Percentiles rank a stretch among this genome's conserved stretches.
These are phyloP conservation scores for Lipotes vexillifer DNA, from an alignment of 2,113 vertebrate species.

Conservation along the genomic window DNA sequence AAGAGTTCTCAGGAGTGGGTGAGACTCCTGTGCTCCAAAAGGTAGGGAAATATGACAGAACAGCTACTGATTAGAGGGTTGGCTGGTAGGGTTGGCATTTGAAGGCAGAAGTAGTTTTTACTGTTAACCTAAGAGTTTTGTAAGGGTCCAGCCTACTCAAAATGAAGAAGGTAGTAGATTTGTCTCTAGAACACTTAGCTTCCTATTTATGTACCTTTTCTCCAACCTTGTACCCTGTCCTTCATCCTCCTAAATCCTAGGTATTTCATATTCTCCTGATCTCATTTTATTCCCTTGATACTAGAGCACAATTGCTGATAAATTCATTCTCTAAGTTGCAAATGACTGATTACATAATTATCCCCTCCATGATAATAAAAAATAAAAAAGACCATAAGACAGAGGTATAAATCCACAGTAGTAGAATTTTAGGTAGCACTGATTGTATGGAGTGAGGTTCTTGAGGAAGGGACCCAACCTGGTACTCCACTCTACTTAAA, in stretches of 20 bases:
- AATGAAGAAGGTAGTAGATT: not conserved
- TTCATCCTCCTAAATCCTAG: not conserved
- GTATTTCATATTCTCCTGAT: not conserved
- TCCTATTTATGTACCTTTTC: not conserved
- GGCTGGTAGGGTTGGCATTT: not conserved
- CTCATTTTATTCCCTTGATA: not conserved
- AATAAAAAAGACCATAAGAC: not conserved
- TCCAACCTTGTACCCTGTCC: not conserved
- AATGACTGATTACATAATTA: conserved; percentile 17
- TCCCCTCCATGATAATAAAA: not conserved
- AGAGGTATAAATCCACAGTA: not conserved
- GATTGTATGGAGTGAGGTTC: not conserved
- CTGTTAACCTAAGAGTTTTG: not conserved
- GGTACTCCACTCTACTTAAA: not conserved
- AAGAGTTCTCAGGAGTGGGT: not conserved
- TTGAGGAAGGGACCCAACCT: not conserved
- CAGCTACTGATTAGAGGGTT: not conserved
- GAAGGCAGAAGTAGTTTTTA: conserved; percentile 1
- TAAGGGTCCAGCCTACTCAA: not conserved
- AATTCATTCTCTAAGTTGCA: not conserved
- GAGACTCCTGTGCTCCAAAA: not conserved
- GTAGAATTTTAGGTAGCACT: not conserved
- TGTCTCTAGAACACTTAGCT: not conserved
- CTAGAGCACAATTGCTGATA: not conserved
- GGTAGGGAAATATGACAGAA: not conserved